A percentile compares a stretch with the other conserved stretches of the same genome.
phyloP scores from a whole-genome alignment of 2,113 vertebrate genomes.

The Pavo muticus region DNA sequence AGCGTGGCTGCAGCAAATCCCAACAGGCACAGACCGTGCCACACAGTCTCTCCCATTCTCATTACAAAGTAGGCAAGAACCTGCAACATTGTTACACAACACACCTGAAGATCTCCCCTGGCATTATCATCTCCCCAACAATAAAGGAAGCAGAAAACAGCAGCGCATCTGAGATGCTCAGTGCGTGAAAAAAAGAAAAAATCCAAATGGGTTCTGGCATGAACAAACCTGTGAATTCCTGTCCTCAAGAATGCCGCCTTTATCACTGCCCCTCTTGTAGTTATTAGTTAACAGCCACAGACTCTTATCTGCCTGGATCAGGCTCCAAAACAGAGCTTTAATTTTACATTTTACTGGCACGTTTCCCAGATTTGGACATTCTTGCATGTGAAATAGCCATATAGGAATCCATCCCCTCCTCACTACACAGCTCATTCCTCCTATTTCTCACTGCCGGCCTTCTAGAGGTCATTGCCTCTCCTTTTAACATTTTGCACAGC shows the following conservation, averaged over 20 bases:
- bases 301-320: constrained; percentile 55
- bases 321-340: constrained; percentile 63
- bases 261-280: constrained; percentile 44
- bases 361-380: constrained; percentile 65
- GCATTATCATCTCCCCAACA: neutral
- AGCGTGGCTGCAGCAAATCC: fast-evolving
- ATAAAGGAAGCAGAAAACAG: neutral
- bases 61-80: neutral
- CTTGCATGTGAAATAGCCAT: constrained; percentile 52
- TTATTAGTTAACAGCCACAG: constrained; percentile 65
- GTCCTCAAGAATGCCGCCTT: neutral
- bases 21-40: neutral
- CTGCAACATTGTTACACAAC: fast-evolving
- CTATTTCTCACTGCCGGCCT: neutral
- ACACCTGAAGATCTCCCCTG: neutral
- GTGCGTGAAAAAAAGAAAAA: neutral
- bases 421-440: constrained; percentile 22
- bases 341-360: constrained; percentile 63
- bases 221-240: constrained; percentile 46
- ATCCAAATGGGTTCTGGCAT: neutral
- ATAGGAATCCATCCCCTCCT: constrained; percentile 46
- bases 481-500: neutral
- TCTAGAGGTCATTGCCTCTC: constrained; percentile 35
- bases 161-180: neutral
- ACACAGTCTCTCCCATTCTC: neutral